Evolutionary conservation across 2,797 vertebrate genomes (phyloP).

Genomic region (Hapalemur alaotrensis): DNA sequence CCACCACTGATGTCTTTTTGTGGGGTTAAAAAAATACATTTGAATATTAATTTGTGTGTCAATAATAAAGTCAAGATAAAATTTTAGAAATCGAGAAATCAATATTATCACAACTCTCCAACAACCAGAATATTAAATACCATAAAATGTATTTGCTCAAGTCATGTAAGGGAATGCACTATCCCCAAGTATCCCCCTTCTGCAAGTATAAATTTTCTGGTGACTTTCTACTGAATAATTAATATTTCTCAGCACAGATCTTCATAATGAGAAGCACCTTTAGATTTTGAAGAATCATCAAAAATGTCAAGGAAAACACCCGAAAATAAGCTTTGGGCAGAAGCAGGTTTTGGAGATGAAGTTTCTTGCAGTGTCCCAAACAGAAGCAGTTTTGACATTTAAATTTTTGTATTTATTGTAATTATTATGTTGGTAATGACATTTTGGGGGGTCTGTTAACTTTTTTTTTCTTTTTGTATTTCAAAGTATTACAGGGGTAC

Average conservation of each 20-base stretch:
- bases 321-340: neutral
- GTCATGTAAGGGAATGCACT: neutral
- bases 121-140: neutral
- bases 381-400: neutral
- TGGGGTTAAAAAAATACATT: neutral
- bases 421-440: neutral
- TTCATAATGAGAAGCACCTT: neutral
- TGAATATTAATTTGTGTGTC: neutral
- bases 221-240: neutral
- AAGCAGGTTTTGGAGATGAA: neutral
- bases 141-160: neutral
- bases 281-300: neutral
- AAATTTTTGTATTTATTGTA: neutral
- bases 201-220: neutral
- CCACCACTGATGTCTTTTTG: neutral
- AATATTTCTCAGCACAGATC: neutral
- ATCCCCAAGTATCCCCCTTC: neutral
- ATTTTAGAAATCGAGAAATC: neutral
- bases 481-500: too few relatives aligned
- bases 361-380: neutral
- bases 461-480: too few relatives aligned
- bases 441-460: neutral
- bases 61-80: neutral
- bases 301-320: neutral
- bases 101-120: neutral